A percentile compares a stretch with the other conserved stretches of the same genome.
These are phyloP conservation scores for Acholoe squamosa DNA, from an alignment of 2,888 invertebrate species.

Conservation along the genomic window DNA sequence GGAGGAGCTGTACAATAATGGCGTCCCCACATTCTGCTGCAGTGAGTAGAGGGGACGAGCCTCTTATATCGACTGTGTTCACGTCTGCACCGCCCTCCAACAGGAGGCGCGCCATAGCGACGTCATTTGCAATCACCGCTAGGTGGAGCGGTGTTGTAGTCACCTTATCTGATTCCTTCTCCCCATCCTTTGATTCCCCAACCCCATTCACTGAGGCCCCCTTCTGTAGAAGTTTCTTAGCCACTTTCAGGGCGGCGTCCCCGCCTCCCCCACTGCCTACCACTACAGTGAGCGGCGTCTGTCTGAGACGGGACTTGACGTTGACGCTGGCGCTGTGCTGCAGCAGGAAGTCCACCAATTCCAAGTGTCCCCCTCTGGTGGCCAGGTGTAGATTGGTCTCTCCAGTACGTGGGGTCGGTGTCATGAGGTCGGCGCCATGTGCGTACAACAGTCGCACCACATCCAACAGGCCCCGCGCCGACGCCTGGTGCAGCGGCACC, in stretches of 20 bases:
- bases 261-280: background rate
- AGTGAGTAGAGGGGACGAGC: background rate
- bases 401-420: background rate
- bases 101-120: background rate
- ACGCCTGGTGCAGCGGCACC: slow-evolving; percentile 16
- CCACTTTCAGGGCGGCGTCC: background rate
- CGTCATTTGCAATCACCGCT: background rate
- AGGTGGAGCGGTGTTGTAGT: background rate
- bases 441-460: background rate
- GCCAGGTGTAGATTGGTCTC: slow-evolving; percentile 40
- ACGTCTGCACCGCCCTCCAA: slow-evolving; percentile 43
- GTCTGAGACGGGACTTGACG: background rate
- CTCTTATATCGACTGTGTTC: background rate
- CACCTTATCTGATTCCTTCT: background rate
- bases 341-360: slow-evolving; percentile 19
- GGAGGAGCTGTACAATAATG: background rate
- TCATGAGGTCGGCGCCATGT: background rate
- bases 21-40: background rate
- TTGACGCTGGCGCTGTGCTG: slow-evolving; percentile 15
- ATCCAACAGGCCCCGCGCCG: slow-evolving; percentile 28
- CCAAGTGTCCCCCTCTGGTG: background rate
- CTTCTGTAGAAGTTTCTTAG: background rate
- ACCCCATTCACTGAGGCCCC: slow-evolving; percentile 7
- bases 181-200: background rate
- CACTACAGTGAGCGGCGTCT: background rate